Evolutionary conservation across 2,888 invertebrate genomes (phyloP), one percentile per base, ranked within the genome.

Genomic region (Leptinotarsa peninsularis): DNA sequence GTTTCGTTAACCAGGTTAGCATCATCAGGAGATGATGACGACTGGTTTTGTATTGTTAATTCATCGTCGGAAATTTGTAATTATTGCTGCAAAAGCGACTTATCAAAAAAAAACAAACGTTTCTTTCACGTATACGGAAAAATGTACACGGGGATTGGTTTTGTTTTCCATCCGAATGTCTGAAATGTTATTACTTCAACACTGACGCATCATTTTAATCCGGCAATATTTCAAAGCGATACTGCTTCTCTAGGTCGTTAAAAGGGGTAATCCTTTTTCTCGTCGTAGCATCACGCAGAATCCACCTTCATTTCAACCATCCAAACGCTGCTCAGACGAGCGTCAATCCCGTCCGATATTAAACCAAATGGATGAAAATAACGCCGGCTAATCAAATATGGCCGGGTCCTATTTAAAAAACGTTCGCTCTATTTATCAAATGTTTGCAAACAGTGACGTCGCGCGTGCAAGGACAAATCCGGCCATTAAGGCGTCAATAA

Each of bases 401-500:
- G 63, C 78, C 80, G 80, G 70, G 63, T 43, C 43, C 49, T 70
- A 49, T 60, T 58, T 70, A 82, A 84, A 84, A 83, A 84, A 83
- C 80, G 80, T 81, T 80, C 79, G 82, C 83, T 83, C 86, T 86
- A 87, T 87, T 87, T 87, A 87, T 88, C 88, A 86, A 85, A 85
- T 88, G 88, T 88, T 88, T 88, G 87, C 88, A 88, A 88, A 88
- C 88, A 88, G 85, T 83, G 82, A 86, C 86, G 86, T 83, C 83
- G 85, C 83, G 85, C 86, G 85, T 85, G 86, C 86, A 85, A 84
- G 86, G 86, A 87, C 87, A 88, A 88, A 88, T 88, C 87, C 87
- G 86, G 86, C 87, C 88, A 88, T 88, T 88, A 88, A 87, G 87
- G 88, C 87, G 86, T 87, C 87, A 86, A 87, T 88, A 87, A 88